phyloP scores from a whole-genome alignment of 2,888 invertebrate species.

The Steinernema scapterisci region DNA sequence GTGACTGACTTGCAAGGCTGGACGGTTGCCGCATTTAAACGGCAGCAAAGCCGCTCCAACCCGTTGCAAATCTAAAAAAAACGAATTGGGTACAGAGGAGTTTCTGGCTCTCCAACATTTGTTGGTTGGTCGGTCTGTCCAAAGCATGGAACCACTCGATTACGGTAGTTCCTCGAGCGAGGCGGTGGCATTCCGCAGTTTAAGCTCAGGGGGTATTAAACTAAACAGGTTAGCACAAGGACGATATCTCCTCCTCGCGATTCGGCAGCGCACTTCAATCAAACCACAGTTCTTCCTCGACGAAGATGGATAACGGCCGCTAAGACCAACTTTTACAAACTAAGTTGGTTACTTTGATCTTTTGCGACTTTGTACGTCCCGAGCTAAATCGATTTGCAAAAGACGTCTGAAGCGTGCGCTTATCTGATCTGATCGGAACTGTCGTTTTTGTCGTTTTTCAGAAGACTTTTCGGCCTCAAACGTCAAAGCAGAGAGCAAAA shows the following conservation, averaged over 20 bases:
- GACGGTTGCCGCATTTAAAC: too few species aligned
- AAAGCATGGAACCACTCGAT: too few species aligned
- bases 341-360: conserved; percentile 18
- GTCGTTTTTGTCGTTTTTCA: conserved; percentile 2
- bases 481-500: conserved; percentile 3
- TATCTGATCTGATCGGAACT: conserved; percentile 16
- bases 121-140: too few species aligned
- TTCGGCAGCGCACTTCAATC: neutral
- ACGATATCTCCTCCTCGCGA: neutral
- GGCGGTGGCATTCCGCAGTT: neutral
- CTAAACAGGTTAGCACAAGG: conserved; percentile 30
- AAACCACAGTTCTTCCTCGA: conserved; percentile 17
- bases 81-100: too few species aligned
- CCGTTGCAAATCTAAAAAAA: too few species aligned
- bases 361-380: conserved; percentile 5
- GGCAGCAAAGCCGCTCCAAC: too few species aligned
- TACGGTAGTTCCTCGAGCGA: too few species aligned
- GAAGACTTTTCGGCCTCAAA: neutral
- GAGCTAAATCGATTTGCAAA: neutral
- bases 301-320: conserved; percentile 14
- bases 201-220: conserved; percentile 19
- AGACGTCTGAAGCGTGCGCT: neutral
- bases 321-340: neutral
- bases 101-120: too few species aligned
- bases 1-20: too few species aligned